Percentiles rank a stretch among this genome's conserved stretches.
phyloP scores from a whole-genome alignment of 2,888 invertebrate genomes.

The Alcis repandata region DNA sequence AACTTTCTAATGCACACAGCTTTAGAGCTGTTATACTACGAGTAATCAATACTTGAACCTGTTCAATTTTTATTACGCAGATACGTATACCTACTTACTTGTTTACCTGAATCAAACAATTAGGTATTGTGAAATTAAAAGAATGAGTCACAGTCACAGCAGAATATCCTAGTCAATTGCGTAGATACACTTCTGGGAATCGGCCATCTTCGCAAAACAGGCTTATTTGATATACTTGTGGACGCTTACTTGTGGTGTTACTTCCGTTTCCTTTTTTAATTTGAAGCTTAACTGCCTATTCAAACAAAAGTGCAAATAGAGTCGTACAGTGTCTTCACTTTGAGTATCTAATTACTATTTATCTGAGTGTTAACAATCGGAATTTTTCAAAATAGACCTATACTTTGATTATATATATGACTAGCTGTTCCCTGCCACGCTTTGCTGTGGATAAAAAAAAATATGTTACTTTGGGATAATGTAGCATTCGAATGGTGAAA shows the following conservation, averaged over 20 bases:
- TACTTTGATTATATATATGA: too few species aligned
- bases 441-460: too few species aligned
- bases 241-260: not conserved
- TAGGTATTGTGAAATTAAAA: slow-evolving; percentile 10
- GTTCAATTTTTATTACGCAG: not conserved
- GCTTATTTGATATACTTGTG: not conserved
- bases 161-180: not conserved
- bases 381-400: too few species aligned
- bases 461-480: too few species aligned
- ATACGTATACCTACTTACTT: not conserved
- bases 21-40: slow-evolving; percentile 21
- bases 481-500: too few species aligned
- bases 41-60: not conserved
- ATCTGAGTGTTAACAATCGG: too few species aligned
- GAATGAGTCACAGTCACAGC: slow-evolving; percentile 5
- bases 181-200: slow-evolving; percentile 8
- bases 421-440: too few species aligned
- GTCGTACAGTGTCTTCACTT: too few species aligned
- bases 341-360: too few species aligned
- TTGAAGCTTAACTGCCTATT: too few species aligned
- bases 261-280: too few species aligned
- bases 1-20: slow-evolving; percentile 45
- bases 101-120: not conserved
- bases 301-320: too few species aligned
- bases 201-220: not conserved